phyloP scores from a whole-genome alignment of 2,113 vertebrate genomes.

The Rhinogobius similis region DNA sequence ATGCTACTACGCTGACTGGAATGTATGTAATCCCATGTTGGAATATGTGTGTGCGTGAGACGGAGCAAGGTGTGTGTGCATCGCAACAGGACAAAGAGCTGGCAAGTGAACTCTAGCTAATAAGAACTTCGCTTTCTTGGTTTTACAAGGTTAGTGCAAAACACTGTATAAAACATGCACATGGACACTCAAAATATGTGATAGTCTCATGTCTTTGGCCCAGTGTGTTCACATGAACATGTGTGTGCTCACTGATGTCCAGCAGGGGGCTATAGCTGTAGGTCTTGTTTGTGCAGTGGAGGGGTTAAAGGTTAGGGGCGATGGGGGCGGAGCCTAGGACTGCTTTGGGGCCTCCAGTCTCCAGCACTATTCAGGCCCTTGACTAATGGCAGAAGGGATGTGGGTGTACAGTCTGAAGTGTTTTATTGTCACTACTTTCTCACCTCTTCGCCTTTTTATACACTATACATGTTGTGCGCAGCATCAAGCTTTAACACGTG shows the following conservation, averaged over 20 bases:
- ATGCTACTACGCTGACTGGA: slow-evolving; percentile 72
- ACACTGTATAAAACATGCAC: slow-evolving; percentile 19
- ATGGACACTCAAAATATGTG: slow-evolving; percentile 10
- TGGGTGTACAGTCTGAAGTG: slow-evolving; percentile 44
- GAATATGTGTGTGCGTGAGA: slow-evolving; percentile 55
- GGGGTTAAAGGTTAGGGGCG: slow-evolving; percentile 73
- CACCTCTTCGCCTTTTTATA: slow-evolving; percentile 21
- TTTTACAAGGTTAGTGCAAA: slow-evolving; percentile 37
- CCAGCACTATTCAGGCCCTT: slow-evolving; percentile 68
- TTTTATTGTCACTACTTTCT: slow-evolving; percentile 24
- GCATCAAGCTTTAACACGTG: slow-evolving; percentile 18
- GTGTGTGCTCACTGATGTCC: slow-evolving; percentile 54
- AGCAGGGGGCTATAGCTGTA: slow-evolving; percentile 72
- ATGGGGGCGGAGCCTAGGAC: slow-evolving; percentile 60
- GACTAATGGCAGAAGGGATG: slow-evolving; percentile 63
- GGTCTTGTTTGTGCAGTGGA: slow-evolving; percentile 72
- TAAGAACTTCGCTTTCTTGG: slow-evolving; percentile 68
- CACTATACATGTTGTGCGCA: slow-evolving; percentile 16
- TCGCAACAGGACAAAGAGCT: slow-evolving; percentile 62
- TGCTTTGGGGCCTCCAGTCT: slow-evolving; percentile 65
- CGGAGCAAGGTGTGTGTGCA: slow-evolving; percentile 24
- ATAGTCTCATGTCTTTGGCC: slow-evolving; percentile 3
- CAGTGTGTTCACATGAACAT: slow-evolving; percentile 52
- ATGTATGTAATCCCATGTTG: slow-evolving; percentile 77
- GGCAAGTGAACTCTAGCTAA: slow-evolving; percentile 68